Evolutionary conservation across 2,113 vertebrate species (phyloP), one percentile per base, ranked within the genome.

Genomic region (Ceyx melanurus): DNA sequence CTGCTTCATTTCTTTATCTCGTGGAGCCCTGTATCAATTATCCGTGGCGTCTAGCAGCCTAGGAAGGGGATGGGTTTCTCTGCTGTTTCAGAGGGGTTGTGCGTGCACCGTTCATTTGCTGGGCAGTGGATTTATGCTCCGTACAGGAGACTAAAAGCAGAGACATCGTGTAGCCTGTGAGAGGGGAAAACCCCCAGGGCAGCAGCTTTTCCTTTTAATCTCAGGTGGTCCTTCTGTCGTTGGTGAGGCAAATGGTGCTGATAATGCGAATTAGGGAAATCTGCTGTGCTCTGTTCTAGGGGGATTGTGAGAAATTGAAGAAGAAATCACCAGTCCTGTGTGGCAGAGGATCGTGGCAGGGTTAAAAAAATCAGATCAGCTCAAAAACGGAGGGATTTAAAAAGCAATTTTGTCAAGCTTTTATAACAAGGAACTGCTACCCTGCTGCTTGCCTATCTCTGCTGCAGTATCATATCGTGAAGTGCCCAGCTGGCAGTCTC

Each of bases 171-270:
- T 19, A 7, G 33, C 42, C 31, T 16, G 3, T 3, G 68, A 75
- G 60, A 62, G 51, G 53, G 77, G 42, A 33, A 64, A 61, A 45
- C 73, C 81, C 46, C 5, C 29, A 66, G 56, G 81, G 92, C 70
- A 25, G 4, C 60, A 40, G 79, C 74, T 78, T 66, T 66, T 31
- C 31, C 74, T 37, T 53, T 23, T 23, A 12, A 11, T 87, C 87
- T 67, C 90, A 8, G 75, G 61, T 50, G 90, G 31, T 87, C 20
- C 78, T 37, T 33, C 33, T 18, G 76, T 28, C 0, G 4, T 29
- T 85, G 31, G 2, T 15, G 35, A 80, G 61, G 82, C 70, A 84
- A 94, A 89, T 60, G 88, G 77, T 46, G 88, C 85, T 70, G 91
- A 80, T 88, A 11, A 50, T 75, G 82, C 7, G 81, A 67, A 42